Evolutionary conservation across 1,140 invertebrate genomes (phyloP).

Genomic region (Drosophila tsacasi): DNA sequence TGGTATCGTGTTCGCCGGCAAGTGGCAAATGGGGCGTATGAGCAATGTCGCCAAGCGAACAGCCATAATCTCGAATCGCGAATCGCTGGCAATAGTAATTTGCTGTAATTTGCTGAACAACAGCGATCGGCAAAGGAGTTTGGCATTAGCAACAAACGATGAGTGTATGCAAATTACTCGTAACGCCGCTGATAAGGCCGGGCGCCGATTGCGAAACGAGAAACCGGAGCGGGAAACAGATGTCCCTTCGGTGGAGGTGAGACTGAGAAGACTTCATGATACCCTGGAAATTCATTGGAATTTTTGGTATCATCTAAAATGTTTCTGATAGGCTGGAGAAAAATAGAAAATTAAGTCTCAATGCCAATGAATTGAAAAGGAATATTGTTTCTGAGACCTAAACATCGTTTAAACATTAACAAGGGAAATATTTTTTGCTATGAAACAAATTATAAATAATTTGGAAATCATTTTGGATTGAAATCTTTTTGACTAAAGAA

Average conservation of each 20-base stretch:
- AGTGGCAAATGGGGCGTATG: constrained; percentile 63
- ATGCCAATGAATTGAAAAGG: neutral
- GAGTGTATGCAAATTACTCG: constrained; percentile 29
- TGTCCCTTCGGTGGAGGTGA: neutral
- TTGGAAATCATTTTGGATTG: neutral
- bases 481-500: too few relatives aligned
- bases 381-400: too few relatives aligned
- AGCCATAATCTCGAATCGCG: neutral
- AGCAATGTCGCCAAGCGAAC: constrained; percentile 22
- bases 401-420: too few relatives aligned
- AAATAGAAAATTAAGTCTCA: neutral
- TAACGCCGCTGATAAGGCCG: constrained; percentile 12
- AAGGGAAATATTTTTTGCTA: too few relatives aligned
- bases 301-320: neutral
- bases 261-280: neutral
- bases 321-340: neutral
- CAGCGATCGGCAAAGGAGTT: constrained; percentile 23
- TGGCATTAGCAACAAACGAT: constrained; percentile 23
- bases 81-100: constrained; percentile 38
- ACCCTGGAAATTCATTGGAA: neutral
- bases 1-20: constrained; percentile 20
- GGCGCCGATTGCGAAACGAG: constrained; percentile 24
- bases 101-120: constrained; percentile 63
- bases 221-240: constrained; percentile 10
- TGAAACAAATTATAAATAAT: too few relatives aligned